Percentiles rank a stretch among this genome's conserved stretches.
Evolutionary conservation across 2,888 invertebrate species (phyloP).

Genomic region (Hemaris fuciformis): DNA sequence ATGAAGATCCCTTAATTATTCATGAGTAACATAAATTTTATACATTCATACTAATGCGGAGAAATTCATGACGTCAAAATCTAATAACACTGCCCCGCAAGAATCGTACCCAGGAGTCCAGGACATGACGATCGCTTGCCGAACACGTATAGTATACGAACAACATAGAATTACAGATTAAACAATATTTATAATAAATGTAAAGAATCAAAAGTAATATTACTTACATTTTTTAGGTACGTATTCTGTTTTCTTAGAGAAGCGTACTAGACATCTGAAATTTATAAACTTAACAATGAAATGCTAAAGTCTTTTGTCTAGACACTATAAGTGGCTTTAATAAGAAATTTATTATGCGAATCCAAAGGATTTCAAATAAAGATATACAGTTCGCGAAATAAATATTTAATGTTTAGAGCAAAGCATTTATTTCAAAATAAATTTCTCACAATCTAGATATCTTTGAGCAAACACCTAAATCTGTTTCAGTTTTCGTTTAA

Average conservation of each 20-base stretch:
- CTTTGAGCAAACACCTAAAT: conserved; percentile 6
- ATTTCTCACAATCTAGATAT: neutral
- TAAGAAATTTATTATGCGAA: neutral
- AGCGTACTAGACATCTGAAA: neutral
- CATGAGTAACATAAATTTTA: too few relatives aligned
- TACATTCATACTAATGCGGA: too few relatives aligned
- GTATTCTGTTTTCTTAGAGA: neutral
- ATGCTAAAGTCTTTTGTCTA: neutral
- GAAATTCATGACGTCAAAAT: too few relatives aligned
- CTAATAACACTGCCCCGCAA: too few relatives aligned
- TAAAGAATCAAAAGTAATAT: too few relatives aligned
- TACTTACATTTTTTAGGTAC: too few relatives aligned
- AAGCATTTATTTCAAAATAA: neutral
- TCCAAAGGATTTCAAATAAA: neutral
- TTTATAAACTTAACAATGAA: neutral
- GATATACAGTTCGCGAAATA: neutral
- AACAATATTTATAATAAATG: too few relatives aligned
- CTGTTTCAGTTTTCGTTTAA: conserved; percentile 16
- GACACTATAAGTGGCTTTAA: neutral
- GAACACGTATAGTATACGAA: too few relatives aligned
- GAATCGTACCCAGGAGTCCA: too few relatives aligned
- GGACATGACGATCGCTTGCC: too few relatives aligned
- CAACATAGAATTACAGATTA: too few relatives aligned
- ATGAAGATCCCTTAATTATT: too few relatives aligned
- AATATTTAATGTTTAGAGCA: neutral